Percentiles rank a stretch among this genome's conserved stretches.
Conservation (phyloP, 2,797 vertebrate species). For the Lemur catta region DNA sequence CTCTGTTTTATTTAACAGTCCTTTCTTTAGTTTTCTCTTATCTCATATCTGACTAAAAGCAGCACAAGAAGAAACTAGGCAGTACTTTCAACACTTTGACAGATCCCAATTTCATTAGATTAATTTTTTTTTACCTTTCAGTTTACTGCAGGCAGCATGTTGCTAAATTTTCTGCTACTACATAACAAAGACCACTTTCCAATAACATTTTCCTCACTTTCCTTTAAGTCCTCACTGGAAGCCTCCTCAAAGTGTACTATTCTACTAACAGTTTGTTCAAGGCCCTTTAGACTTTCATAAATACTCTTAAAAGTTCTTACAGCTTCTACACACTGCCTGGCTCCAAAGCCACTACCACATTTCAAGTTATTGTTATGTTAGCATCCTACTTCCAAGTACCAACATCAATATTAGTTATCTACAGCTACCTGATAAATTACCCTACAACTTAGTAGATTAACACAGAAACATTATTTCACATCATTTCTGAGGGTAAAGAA, state of each 20-base stretch:
- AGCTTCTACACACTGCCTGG: not conserved
- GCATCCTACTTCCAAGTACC: not conserved
- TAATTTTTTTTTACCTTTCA: not conserved
- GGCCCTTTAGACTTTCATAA: not conserved
- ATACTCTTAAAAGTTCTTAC: not conserved
- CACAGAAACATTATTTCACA: not conserved
- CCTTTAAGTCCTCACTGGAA: not conserved
- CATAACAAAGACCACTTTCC: not conserved
- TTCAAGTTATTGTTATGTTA: not conserved
- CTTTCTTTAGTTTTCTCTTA: not conserved
- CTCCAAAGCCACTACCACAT: not conserved
- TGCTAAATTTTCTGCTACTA: not conserved
- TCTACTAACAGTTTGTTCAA: constrained; percentile 4
- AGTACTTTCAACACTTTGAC: not conserved
- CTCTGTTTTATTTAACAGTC: not conserved
- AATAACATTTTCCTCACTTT: not conserved
- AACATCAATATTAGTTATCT: not conserved
- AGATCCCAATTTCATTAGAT: not conserved
- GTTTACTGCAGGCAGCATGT: not conserved
- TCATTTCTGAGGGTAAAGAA: constrained; percentile 34
- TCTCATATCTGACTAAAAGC: not conserved
- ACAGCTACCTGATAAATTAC: not conserved
- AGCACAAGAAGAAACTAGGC: not conserved
- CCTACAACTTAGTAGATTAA: not conserved
- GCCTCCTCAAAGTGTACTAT: not conserved